Evolutionary conservation across 2,888 invertebrate species (phyloP), one percentile per base, ranked within the genome.

Genomic region (Drosophila colorata): DNA sequence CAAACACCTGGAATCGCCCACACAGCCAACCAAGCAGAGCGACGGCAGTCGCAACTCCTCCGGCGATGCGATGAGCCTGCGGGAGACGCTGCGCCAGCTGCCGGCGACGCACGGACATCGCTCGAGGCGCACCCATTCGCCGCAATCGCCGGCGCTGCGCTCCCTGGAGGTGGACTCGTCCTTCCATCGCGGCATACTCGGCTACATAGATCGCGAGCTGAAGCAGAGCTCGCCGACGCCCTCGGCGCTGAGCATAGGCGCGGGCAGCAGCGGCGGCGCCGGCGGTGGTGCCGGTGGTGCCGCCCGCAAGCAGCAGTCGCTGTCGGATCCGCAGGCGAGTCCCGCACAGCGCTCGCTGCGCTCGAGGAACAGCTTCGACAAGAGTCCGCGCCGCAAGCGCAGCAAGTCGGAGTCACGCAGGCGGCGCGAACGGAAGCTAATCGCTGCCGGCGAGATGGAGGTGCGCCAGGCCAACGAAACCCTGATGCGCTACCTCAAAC

Each of bases 381-480:
- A 92, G 79, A 92, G 92, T 85, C 92, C 92, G 35, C 90, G 92
- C 4, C 88, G 92, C 6, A 92, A 92, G 72, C 91, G 92, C 33
- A 92, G 92, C 83, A 92, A 92, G 90, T 92, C 92, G 1, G 92
- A 92, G 74, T 92, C 92, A 1, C 79, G 92, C n/a, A 72, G 92
- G 40, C 79, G 92, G 16, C 88, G 92, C 6, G 92, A 92, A 73
- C 87, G 92, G 0, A 92, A 92, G 64, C 74, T 92, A 1, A 92
- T 92, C 47, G 92, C 92, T 4, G 92, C 92, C 49, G 92, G 92
- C 9, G 92, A 92, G 73, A 91, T 92, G 91, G 92, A 92, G 75
- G 92, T 92, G 38, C 79, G 92, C 0, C 92, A 92, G 70, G 92
- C 92, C 2, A 92, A 92, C 51, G 92, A 92, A 64, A 92, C 92